These are phyloP conservation scores for Belonocnema kinseyi DNA, from an alignment of 1,140 invertebrate genomes.

Conservation along the genomic window DNA sequence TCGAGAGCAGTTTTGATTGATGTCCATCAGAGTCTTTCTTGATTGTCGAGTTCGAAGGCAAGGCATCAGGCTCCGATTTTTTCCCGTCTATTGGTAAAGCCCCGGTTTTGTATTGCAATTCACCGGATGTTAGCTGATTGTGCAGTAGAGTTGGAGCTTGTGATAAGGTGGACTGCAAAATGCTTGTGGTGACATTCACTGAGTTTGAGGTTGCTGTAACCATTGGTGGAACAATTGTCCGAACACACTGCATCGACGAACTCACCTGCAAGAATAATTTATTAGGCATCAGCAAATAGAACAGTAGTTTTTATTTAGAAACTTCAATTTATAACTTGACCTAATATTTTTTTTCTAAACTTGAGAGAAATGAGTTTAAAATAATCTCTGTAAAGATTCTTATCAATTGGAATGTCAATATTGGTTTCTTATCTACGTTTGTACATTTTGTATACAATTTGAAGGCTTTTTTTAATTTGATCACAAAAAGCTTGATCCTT, in stretches of 20 bases:
- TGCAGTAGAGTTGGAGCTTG: slow-evolving; percentile 69
- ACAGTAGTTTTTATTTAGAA: not conserved
- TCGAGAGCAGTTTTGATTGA: slow-evolving; percentile 46
- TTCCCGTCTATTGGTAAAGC: slow-evolving; percentile 69
- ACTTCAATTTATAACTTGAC: too few relatives aligned
- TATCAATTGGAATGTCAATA: slow-evolving; percentile 19
- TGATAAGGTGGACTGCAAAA: slow-evolving; percentile 71
- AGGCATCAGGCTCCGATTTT: slow-evolving; percentile 60
- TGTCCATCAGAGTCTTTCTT: slow-evolving; percentile 64
- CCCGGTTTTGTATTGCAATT: slow-evolving; percentile 63
- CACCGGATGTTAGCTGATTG: slow-evolving; percentile 66
- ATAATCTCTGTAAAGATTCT: slow-evolving; percentile 6
- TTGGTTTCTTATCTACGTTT: slow-evolving; percentile 14
- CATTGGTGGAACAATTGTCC: slow-evolving; percentile 65
- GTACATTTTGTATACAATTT: not conserved
- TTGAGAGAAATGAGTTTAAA: too few relatives aligned
- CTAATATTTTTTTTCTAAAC: too few relatives aligned
- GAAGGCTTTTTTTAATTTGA: not conserved
- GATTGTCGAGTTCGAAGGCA: slow-evolving; percentile 40
- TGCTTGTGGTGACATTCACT: slow-evolving; percentile 67
- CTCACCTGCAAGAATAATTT: slow-evolving; percentile 23
- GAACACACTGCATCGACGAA: slow-evolving; percentile 62
- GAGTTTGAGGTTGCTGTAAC: slow-evolving; percentile 58
- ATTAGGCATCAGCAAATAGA: not conserved
- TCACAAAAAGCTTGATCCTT: too few relatives aligned